Conservation (phyloP, 2,888 invertebrate species). For the Lochmaea crataegi region DNA sequence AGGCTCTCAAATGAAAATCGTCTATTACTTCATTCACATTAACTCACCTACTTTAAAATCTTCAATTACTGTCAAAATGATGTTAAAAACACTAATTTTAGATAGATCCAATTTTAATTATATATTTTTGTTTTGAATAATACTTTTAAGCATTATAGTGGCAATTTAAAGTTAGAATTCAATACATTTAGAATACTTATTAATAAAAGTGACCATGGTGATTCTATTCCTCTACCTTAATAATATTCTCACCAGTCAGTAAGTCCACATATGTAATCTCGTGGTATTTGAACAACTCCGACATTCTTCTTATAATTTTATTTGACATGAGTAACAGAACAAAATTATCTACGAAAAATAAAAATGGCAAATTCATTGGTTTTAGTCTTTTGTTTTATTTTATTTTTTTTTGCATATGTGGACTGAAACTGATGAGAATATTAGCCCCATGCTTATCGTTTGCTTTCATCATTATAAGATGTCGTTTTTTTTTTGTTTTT, state of each 20-base stretch:
- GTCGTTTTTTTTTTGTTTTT: slow-evolving; percentile 22
- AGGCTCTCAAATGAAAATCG: too few species aligned
- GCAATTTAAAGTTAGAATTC: too few species aligned
- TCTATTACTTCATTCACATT: too few species aligned
- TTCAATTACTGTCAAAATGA: too few species aligned
- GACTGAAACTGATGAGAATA: slow-evolving; percentile 54
- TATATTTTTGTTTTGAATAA: too few species aligned
- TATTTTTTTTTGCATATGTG: slow-evolving; percentile 52
- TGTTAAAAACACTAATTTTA: too few species aligned
- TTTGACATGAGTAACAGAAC: slow-evolving; percentile 35
- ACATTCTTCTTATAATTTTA: slow-evolving; percentile 26
- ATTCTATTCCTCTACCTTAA: slow-evolving; percentile 39
- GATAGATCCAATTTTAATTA: too few species aligned
- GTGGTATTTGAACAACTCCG: slow-evolving; percentile 28
- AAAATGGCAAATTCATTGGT: slow-evolving; percentile 16
- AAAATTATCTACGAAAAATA: slow-evolving; percentile 4
- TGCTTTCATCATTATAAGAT: slow-evolving; percentile 25
- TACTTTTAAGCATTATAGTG: too few species aligned
- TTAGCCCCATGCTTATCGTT: slow-evolving; percentile 43
- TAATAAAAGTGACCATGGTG: background rate
- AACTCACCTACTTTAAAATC: too few species aligned
- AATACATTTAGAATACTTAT: background rate
- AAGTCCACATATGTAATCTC: slow-evolving; percentile 47
- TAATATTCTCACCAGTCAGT: slow-evolving; percentile 51
- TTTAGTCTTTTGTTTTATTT: slow-evolving; percentile 34